These are phyloP conservation scores for Melikaiella ostensackeni DNA, from an alignment of 2,888 invertebrate species.

Conservation along the genomic window DNA sequence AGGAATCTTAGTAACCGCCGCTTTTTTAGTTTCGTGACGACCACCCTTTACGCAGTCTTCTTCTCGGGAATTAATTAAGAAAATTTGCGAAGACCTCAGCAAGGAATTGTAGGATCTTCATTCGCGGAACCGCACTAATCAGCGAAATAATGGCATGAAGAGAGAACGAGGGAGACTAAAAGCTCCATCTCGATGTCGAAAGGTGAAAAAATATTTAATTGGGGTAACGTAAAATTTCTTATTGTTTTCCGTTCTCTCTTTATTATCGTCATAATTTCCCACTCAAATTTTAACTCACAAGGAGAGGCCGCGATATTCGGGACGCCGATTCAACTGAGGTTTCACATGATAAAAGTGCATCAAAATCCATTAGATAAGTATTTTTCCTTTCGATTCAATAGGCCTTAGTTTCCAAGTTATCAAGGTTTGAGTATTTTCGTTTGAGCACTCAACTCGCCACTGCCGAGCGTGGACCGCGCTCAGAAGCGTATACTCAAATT, in stretches of 20 bases:
- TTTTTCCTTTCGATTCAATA: too few relatives aligned
- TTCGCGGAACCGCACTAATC: conserved; percentile 52
- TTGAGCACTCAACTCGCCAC: too few relatives aligned
- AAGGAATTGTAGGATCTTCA: conserved; percentile 43
- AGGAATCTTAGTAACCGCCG: conserved; percentile 31
- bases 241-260: not conserved
- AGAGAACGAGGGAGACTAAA: conserved; percentile 5
- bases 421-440: too few relatives aligned
- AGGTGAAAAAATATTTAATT: conserved; percentile 37
- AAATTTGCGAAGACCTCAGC: conserved; percentile 47
- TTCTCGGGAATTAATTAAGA: conserved; percentile 58
- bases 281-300: too few relatives aligned
- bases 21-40: conserved; percentile 52
- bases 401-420: too few relatives aligned
- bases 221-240: not conserved
- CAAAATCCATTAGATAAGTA: too few relatives aligned
- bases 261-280: not conserved
- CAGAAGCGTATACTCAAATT: too few relatives aligned
- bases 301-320: too few relatives aligned
- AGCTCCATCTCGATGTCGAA: not conserved
- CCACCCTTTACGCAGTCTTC: conserved; percentile 53
- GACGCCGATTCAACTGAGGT: too few relatives aligned
- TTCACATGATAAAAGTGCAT: too few relatives aligned
- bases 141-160: conserved; percentile 43
- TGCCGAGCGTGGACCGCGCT: too few relatives aligned